phyloP scores from a whole-genome alignment of 2,888 invertebrate species.

The Agrochola circellaris region DNA sequence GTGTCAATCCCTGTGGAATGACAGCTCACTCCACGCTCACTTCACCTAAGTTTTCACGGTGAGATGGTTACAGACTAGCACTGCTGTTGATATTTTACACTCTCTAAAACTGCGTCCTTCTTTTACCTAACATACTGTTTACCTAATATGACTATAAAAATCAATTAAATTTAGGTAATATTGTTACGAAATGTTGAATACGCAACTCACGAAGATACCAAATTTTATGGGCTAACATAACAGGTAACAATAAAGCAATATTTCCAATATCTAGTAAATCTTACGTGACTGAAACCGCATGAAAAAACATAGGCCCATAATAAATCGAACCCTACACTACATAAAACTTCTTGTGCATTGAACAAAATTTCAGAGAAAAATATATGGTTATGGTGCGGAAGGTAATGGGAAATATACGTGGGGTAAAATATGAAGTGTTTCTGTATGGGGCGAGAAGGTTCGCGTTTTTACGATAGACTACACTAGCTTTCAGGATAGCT shows the following conservation, averaged over 20 bases:
- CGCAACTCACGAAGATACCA: background rate
- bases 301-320: conserved; percentile 47
- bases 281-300: conserved; percentile 43
- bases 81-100: background rate
- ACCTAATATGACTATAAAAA: background rate
- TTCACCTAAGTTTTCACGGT: too few relatives aligned
- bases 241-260: conserved; percentile 42
- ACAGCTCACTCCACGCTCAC: too few relatives aligned
- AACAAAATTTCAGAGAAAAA: conserved; percentile 63
- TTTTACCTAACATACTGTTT: background rate
- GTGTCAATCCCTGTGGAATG: too few relatives aligned
- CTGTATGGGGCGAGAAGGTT: conserved; percentile 53
- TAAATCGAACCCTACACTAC: conserved; percentile 59
- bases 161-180: background rate
- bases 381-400: conserved; percentile 62
- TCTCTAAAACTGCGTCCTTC: background rate
- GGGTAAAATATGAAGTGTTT: conserved; percentile 63
- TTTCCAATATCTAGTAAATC: conserved; percentile 53
- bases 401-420: conserved; percentile 65
- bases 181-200: background rate
- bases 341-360: conserved; percentile 66
- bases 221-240: background rate
- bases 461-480: conserved; percentile 48
- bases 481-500: conserved; percentile 20
- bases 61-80: too few relatives aligned